A percentile compares a stretch with the other conserved stretches of the same genome.
phyloP scores from a whole-genome alignment of 2,797 vertebrate species.

The Aeoliscus strigatus region DNA sequence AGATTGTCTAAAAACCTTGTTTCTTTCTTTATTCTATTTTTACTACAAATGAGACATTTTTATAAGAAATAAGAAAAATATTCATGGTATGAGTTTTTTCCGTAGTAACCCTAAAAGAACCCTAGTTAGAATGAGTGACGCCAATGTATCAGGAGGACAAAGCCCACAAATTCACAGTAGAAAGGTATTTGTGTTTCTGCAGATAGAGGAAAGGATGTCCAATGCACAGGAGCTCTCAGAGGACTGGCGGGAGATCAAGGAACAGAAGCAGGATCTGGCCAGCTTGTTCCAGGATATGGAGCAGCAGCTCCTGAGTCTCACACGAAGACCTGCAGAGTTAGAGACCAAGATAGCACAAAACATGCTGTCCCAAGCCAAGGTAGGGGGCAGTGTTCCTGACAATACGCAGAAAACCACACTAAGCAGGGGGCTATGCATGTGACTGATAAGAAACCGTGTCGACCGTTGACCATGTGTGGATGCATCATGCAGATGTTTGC shows the following conservation, averaged over 20 bases:
- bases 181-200: conserved; percentile 11
- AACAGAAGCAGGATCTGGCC: conserved; percentile 87
- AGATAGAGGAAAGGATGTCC: conserved; percentile 90
- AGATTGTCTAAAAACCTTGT: too few species aligned
- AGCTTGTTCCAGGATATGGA: conserved; percentile 89
- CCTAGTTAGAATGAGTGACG: too few species aligned
- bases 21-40: too few species aligned
- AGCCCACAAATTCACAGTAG: not conserved
- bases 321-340: conserved; percentile 84
- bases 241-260: conserved; percentile 93
- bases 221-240: conserved; percentile 85
- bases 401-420: too few species aligned
- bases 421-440: too few species aligned
- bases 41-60: too few species aligned
- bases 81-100: too few species aligned
- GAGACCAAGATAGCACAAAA: conserved; percentile 92
- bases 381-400: conserved; percentile 43
- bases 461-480: conserved; percentile 5
- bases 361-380: conserved; percentile 91
- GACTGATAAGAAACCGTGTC: too few species aligned
- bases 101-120: too few species aligned
- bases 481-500: conserved; percentile 32
- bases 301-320: conserved; percentile 91
- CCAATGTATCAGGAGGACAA: not conserved
- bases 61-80: too few species aligned